Evolutionary conservation across 2,888 invertebrate genomes (phyloP), one percentile per base, ranked within the genome.

Genomic region (Dyspetes luteomarginatus): DNA sequence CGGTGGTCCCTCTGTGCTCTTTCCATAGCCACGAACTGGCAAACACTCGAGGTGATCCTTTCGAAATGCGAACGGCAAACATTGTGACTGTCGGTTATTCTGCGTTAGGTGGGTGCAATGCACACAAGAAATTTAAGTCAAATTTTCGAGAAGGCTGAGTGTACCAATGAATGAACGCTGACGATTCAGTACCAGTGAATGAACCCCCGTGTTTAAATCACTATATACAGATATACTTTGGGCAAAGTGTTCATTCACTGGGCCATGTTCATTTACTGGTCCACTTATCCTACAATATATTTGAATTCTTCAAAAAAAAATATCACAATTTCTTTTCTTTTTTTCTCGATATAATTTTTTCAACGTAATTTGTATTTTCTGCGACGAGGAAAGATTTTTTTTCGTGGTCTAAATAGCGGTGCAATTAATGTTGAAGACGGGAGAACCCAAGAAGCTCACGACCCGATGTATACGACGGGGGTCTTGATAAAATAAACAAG

Each of bases 401-500:
- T 12, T 36, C 36, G 36, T 9, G 36, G 36, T 36, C 36, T 36
- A 36, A 75, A 81, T 76, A 67, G 64, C 69, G 64, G 62, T 55
- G 78, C 72, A 77, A 81, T 83, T 81, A 80, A 84, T 84, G 82
- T 72, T 64, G 67, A 52, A 77, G 79, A 17, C 28, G 28, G 58
- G 17, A 74, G 48, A 55, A 41, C 19, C 19, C 15, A 73, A 64
- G 68, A 69, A 74, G 69, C 77, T 77, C 68, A 43, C 76, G 74
- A 65, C 72, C 72, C n/a, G 73, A 36, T 9, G 24, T 56, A 56
- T 56, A 48, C 82, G 67, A 78, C 58, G 82, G 71, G 82, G 80
- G 82, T 74, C 80, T 85, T 85, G 82, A 74, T 85, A 82, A 84
- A 84, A 85, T 80, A 85, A 85, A 83, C 85, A 84, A 36, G 60